Base-by-base conservation (phyloP, 2,797 vertebrate genomes). In the Rhodeus uyekii region DNA sequence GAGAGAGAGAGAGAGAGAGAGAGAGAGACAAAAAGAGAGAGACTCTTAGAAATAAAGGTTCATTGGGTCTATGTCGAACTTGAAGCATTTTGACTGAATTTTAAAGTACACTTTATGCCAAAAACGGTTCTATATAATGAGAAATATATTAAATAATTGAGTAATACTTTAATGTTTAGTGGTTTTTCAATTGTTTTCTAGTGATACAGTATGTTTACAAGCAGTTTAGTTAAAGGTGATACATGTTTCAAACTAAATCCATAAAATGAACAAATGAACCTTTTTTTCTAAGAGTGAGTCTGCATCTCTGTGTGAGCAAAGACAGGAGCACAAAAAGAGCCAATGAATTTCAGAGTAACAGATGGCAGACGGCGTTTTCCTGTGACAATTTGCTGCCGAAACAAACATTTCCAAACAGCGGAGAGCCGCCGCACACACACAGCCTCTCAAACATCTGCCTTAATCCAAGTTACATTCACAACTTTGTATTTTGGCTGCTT, bases 381-480 rank as follows among this genome's bases (percentile, higher is more conserved):
- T 81, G 44, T 39, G 67, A 84, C 76, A 80, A 75, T 76, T 27
- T 50, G 46, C 48, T 38, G 71, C 19, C 6, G 8, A 82, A 75
- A 24, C 50, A 80, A 77, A 73, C 48, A 73, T 29, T 50, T 72
- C 38, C 46, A 78, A 76, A 80, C 82, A 84, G 69, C 80, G 83
- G 76, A 73, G 65, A 60, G 60, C 22, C 60, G 3, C 14, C n/a
- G 22, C 19, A 29, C 1, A 39, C 12, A 53, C 24, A 10, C 42
- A 48, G 29, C 22, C 42, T 12, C 32, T 24, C 50, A 55, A n/a
- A 55, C 4, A 53, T 53, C 9, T n/a, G 48, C 1, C 0, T 19
- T 22, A 50, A 8, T 53, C 3, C 22, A 4, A 53, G 8, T 10
- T 53, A 53, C 3, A n/a, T 9, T 53, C 8, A 0, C 50, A n/a